phyloP scores from a whole-genome alignment of 1,140 invertebrate species.

The Odontomachus brunneus region DNA sequence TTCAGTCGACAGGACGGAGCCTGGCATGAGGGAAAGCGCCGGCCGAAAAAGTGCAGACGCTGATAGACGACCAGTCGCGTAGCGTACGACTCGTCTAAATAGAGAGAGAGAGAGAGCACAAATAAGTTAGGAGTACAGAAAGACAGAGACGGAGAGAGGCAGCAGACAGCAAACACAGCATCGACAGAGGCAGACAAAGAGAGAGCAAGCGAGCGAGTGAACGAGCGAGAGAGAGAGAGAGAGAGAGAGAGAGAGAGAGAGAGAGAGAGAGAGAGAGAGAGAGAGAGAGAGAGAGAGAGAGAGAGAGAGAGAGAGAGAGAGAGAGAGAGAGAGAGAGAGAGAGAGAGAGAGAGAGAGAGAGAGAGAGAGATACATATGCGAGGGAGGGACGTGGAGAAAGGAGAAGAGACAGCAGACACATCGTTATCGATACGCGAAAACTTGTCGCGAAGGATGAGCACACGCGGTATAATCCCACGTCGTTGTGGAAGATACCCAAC shows the following conservation, averaged over 20 bases:
- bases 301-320: no score
- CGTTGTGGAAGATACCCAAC: constrained; percentile 39
- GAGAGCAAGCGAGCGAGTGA: neutral
- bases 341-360: no score
- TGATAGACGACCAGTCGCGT: constrained; percentile 17
- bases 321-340: no score
- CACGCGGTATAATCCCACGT: constrained; percentile 21
- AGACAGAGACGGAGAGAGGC: no score
- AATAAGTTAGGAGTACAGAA: neutral
- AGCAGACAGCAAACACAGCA: no score
- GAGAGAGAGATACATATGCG: no score
- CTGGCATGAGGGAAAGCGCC: constrained; percentile 48
- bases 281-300: neutral
- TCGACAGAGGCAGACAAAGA: neutral
- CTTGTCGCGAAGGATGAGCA: constrained; percentile 1
- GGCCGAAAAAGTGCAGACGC: constrained; percentile 37
- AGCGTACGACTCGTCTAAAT: neutral
- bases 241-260: no score
- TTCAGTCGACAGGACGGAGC: constrained; percentile 13
- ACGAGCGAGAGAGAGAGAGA: neutral
- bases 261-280: neutral
- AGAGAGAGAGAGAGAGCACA: neutral
- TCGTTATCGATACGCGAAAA: constrained; percentile 52
- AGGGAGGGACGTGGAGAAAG: neutral
- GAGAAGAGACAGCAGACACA: constrained; percentile 42